phyloP scores from a whole-genome alignment of 2,113 vertebrate genomes.

The Tautogolabrus adspersus region DNA sequence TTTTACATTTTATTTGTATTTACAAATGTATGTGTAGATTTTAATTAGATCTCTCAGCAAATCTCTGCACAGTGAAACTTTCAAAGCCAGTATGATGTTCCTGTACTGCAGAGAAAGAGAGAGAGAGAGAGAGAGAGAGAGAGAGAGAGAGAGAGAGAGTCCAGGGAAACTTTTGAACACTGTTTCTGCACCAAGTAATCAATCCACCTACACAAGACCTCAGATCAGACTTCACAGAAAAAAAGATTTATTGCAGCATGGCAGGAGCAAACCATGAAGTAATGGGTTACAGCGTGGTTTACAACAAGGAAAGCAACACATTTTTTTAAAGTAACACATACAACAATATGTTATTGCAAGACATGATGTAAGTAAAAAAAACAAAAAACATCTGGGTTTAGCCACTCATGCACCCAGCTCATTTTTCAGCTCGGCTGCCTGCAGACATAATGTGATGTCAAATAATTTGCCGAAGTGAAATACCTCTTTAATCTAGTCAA shows the following conservation, averaged over 20 bases:
- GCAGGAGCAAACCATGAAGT: not conserved
- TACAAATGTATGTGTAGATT: no score
- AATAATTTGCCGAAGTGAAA: constrained; percentile 45
- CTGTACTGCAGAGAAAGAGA: no score
- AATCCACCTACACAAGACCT: constrained; percentile 9
- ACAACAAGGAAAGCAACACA: not conserved
- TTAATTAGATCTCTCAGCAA: no score
- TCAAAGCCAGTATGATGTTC: no score
- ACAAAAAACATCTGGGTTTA: not conserved
- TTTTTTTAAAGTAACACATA: not conserved
- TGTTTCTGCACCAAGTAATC: not conserved
- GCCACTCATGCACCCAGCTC: not conserved
- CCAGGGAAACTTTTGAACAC: no score
- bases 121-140: no score
- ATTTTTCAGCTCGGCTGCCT: constrained; percentile 8
- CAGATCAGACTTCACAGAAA: not conserved
- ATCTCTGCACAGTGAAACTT: no score
- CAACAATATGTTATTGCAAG: not conserved
- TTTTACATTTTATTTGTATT: no score
- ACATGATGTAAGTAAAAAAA: not conserved
- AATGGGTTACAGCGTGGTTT: not conserved
- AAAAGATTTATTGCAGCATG: constrained; percentile 10
- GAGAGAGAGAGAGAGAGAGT: no score
- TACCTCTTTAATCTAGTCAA: constrained; percentile 41
- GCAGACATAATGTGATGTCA: constrained; percentile 10